These are phyloP conservation scores for Norana najaformis DNA, from an alignment of 2,888 invertebrate species.

Conservation along the genomic window DNA sequence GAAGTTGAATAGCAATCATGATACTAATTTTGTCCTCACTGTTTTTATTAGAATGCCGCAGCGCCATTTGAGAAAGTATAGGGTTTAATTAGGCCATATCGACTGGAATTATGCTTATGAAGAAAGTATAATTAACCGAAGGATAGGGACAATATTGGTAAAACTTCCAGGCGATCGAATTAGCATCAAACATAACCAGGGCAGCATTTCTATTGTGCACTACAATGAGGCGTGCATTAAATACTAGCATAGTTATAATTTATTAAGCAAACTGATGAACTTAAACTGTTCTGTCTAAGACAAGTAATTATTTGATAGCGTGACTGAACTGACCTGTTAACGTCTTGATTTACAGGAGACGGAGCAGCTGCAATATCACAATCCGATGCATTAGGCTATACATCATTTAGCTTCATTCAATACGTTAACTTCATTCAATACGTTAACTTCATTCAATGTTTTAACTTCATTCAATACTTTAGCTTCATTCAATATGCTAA, in stretches of 20 bases:
- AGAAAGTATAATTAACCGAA: background rate
- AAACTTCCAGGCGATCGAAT: background rate
- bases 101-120: background rate
- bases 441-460: no score
- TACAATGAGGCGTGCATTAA: background rate
- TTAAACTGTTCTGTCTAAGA: no score
- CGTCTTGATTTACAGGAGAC: background rate
- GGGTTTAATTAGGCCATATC: background rate
- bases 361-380: background rate
- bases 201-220: background rate
- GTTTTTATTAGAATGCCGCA: no score
- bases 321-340: background rate
- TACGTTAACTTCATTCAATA: no score
- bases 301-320: background rate
- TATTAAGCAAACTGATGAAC: background rate
- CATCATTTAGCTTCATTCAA: background rate
- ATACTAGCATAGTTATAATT: background rate
- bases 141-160: background rate
- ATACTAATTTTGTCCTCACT: no score
- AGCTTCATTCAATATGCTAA: no score
- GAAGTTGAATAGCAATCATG: background rate
- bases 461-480: no score
- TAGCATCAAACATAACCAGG: no score
- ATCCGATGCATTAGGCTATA: background rate
- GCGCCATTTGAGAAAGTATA: background rate